These are phyloP conservation scores for Ceramica pisi DNA, from an alignment of 2,888 invertebrate species.

Conservation along the genomic window DNA sequence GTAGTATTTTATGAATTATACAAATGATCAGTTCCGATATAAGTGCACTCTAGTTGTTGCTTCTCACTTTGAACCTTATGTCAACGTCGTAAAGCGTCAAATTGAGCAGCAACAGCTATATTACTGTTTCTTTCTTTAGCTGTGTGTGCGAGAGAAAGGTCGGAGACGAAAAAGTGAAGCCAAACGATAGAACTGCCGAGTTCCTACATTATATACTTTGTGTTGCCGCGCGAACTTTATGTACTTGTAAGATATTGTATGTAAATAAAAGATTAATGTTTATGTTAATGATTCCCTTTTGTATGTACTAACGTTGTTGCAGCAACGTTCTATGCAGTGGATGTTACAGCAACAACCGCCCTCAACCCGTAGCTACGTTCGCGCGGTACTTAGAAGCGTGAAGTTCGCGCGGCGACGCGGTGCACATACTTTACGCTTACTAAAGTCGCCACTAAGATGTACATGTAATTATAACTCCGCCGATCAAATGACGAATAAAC, in stretches of 20 bases:
- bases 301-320: slow-evolving; percentile 22
- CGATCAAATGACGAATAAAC: slow-evolving; percentile 70
- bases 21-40: slow-evolving; percentile 56
- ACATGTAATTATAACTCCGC: slow-evolving; percentile 59
- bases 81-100: not conserved
- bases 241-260: slow-evolving; percentile 43
- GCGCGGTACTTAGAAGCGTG: slow-evolving; percentile 15
- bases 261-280: slow-evolving; percentile 15
- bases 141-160: slow-evolving; percentile 53
- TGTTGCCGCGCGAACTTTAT: slow-evolving; percentile 33
- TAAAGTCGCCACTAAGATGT: slow-evolving; percentile 56
- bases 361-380: not conserved
- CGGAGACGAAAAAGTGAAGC: slow-evolving; percentile 52
- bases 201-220: slow-evolving; percentile 62
- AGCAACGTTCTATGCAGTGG: slow-evolving; percentile 37
- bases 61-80: slow-evolving; percentile 21
- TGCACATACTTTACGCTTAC: slow-evolving; percentile 63
- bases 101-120: slow-evolving; percentile 23
- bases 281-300: slow-evolving; percentile 18
- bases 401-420: slow-evolving; percentile 26
- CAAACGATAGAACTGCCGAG: slow-evolving; percentile 63
- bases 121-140: slow-evolving; percentile 48
- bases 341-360: slow-evolving; percentile 19
- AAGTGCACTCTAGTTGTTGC: slow-evolving; percentile 34
- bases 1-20: slow-evolving; percentile 24